Base-by-base conservation (phyloP, 2,113 vertebrate genomes). In the Microtus pennsylvanicus region DNA sequence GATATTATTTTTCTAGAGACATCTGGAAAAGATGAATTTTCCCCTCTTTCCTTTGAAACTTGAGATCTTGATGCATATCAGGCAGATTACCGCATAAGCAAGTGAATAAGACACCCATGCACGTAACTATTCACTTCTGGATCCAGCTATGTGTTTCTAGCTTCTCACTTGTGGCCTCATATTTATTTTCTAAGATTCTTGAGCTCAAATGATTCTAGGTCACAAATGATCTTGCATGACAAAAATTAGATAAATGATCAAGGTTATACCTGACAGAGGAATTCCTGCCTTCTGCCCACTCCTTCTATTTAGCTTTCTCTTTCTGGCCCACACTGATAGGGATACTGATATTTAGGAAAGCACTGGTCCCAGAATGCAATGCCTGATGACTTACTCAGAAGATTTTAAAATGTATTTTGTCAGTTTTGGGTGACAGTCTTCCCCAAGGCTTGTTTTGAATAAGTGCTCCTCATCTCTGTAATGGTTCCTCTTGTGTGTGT, bases 81-180 rank as follows among this genome's bases (percentile, higher is more conserved):
- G 97, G 96, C 55, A 89, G 67, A 95, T 91, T 89, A 95, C 91
- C 86, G 42, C 38, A 69, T 38, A 96, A 91, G 63, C 94, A 96
- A 92, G 67, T 30, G 26, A 87, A 67, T 81, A 87, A 96, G 90
- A 89, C 35, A 22, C 4, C 75, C 5, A 17, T 38, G 38, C 17
- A 87, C 47, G 45, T 58, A 78, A 91, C 65, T 47, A 87, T 45
- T 82, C 72, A 65, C 42, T 70, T 33, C 35, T 75, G 52, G n/a
- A 76, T 50, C 45, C 26, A 83, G 52, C 42, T 91, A 52, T 85
- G 76, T 95, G 76, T 96, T 91, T 70, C 33, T 26, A 83, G 13
- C 13, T 87, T 70, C 70, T 96, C 74, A 75, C 33, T 38, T 95
- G 28, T 94, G 86, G 70, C n/a, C 45, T 89, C 94, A 93, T 24